phyloP scores from a whole-genome alignment of 1,140 invertebrate genomes.

The Steinernema feltiae region DNA sequence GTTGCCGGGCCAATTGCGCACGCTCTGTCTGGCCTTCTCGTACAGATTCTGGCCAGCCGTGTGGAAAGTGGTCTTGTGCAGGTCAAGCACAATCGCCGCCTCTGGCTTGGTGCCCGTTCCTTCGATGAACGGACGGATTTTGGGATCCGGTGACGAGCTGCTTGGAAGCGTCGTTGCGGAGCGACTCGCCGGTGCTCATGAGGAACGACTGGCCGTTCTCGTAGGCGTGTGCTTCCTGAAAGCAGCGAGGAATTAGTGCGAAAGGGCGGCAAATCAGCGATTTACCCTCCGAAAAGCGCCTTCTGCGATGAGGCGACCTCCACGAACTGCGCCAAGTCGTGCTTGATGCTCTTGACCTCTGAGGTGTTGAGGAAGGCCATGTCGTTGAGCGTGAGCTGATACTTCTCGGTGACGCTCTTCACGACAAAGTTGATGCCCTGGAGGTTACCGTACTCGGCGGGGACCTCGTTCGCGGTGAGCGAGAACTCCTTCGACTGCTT shows the following conservation, averaged over 20 bases:
- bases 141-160: background rate
- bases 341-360: background rate
- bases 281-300: background rate
- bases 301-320: background rate
- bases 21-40: background rate
- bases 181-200: background rate
- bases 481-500: background rate
- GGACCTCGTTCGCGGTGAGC: background rate
- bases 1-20: constrained; percentile 5
- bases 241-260: background rate
- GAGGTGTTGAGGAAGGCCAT: background rate
- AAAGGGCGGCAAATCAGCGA: background rate
- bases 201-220: background rate
- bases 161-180: background rate
- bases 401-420: background rate
- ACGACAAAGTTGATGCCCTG: background rate
- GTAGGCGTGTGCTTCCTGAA: background rate
- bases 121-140: constrained; percentile 1
- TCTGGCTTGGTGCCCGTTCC: background rate
- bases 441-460: background rate
- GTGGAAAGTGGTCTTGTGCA: background rate
- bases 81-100: background rate
- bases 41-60: background rate
- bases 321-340: background rate
- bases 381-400: constrained; percentile 2